Evolutionary conservation across 2,888 invertebrate genomes (phyloP), one percentile per base, ranked within the genome.

Genomic region (Sinelater perroti): DNA sequence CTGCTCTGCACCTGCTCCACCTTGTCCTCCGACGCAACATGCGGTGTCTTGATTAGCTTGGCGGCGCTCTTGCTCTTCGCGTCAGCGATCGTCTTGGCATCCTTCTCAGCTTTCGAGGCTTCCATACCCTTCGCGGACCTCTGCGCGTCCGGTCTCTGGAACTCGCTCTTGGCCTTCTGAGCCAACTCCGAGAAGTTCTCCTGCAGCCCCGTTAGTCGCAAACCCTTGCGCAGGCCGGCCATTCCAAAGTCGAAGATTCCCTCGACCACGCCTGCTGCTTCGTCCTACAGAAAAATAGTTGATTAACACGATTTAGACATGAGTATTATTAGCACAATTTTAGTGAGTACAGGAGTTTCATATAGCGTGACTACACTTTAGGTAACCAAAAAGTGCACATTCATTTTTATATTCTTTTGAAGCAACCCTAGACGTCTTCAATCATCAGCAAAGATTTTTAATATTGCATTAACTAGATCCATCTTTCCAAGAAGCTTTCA

Each of bases 201-300:
- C 60, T 85, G 83, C 8, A 86, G 79, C 0, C 85, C 85, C 0
- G 85, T 85, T 35, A 86, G 79, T 0, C 84, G 78, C 18, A 77
- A 74, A 0, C 86, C 86, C 65, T 85, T 85, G 70, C 83, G 81
- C 8, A 86, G 67, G 0, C 85, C 85, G 0, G 86, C 85, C 60
- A 84, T 82, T 11, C 85, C 86, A 61, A 85, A 83, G 72, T 85
- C 86, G 18, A 86, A 72, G 0, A 86, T 78, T 0, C 85, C 85
- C 69, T 85, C 86, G 76, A 86, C 84, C 78, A 86, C 82, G 0
- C 85, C 85, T 0, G 85, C 85, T 0, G 85, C 85, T 70, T 86
- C 86, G 56, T 85, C 86, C 85, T 85, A n/a, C n/a, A n/a, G n/a
- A n/a, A n/a, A n/a, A n/a, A n/a, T n/a, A n/a, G n/a, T n/a, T n/a